Base-by-base conservation (phyloP, 1,140 invertebrate genomes). In the Phortica variegata region DNA sequence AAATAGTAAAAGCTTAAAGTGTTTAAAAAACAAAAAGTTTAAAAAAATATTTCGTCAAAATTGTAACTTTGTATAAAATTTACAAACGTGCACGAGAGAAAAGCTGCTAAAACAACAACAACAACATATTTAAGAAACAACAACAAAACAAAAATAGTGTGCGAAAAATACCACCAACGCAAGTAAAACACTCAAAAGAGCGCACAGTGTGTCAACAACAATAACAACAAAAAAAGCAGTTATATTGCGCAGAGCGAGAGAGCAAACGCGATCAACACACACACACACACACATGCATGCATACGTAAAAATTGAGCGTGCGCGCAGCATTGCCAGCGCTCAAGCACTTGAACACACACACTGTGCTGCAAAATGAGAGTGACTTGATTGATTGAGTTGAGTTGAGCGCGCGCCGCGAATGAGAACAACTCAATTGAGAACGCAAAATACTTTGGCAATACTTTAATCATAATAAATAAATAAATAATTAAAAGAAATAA, bases 41-140 rank as follows among this genome's bases (percentile, higher is more conserved):
- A 43, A 60, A 61, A 45, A 58, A 23, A 52, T 65, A 62, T n/a
- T n/a, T n/a, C n/a, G n/a, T n/a, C n/a, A n/a, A 58, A 56, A 56
- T 65, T 65, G 61, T 62, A 62, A 51, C 62, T 62, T 62, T 63
- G 60, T 52, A 56, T 52, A 47, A 55, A 56, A 60, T 57, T 55
- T 62, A 58, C 48, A n/a, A 26, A 26, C 23, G 23, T 6, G 10
- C 23, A 26, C 54, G 45, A 26, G 56, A 48, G 48, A 58, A 63
- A 63, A 68, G 49, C 60, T 63, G 62, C 63, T 56, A 62, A 63
- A 62, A 47, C 38, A 57, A 54, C 47, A 61, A 57, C 50, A 54
- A 51, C 55, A 43, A 21, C 40, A 29, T 46, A 38, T 54, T 20
- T 37, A 38, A 9, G 19, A 9, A 52, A 45, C 26, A 51, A 26